Evolutionary conservation across 2,888 invertebrate genomes (phyloP).

Genomic region (Pristionchus maxplancki): DNA sequence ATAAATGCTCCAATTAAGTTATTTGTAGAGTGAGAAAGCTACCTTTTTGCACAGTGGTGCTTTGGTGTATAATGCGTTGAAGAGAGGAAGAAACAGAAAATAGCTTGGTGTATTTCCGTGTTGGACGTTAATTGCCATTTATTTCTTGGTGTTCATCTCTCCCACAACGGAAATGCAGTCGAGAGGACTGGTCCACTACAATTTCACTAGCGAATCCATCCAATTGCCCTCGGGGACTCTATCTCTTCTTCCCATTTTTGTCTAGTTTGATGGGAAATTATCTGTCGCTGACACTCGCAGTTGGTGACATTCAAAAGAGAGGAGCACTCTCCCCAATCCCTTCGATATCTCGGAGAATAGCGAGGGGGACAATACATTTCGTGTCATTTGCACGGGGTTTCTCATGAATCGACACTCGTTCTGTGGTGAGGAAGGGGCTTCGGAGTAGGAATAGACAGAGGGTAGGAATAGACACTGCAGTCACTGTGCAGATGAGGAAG

Average conservation of each 20-base stretch:
- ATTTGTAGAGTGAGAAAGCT: background rate
- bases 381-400: constrained; percentile 17
- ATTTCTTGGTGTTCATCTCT: background rate
- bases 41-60: background rate
- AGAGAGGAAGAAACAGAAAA: background rate
- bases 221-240: background rate
- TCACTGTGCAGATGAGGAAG: background rate
- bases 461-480: background rate
- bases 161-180: background rate
- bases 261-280: constrained; percentile 29
- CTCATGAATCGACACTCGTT: background rate
- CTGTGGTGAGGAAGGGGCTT: background rate
- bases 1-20: background rate
- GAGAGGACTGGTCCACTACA: background rate
- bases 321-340: background rate
- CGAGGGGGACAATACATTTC: background rate
- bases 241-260: background rate
- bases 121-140: background rate
- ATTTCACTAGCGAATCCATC: background rate
- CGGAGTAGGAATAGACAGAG: background rate
- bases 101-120: background rate
- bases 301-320: background rate
- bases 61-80: background rate
- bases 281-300: background rate
- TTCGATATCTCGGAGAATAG: background rate